These are phyloP conservation scores for Zootoca vivipara DNA, from an alignment of 2,113 vertebrate genomes.

Conservation along the genomic window DNA sequence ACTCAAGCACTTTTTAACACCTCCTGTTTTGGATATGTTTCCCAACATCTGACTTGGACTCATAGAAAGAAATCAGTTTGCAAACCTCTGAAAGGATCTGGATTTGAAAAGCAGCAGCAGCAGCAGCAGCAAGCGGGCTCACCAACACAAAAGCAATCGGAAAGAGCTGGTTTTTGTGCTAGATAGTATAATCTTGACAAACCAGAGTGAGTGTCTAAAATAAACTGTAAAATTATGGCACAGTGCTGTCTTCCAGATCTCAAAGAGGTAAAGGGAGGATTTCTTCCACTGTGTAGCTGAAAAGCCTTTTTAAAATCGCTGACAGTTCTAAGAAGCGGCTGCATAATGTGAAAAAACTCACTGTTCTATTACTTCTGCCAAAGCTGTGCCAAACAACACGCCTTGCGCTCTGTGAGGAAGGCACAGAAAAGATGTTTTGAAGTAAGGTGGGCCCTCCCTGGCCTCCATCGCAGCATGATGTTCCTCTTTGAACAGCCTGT, in stretches of 20 bases:
- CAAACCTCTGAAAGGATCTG: neutral
- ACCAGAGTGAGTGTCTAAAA: neutral
- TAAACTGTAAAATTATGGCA: conserved; percentile 1
- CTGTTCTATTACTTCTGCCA: neutral
- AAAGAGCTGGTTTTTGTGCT: neutral
- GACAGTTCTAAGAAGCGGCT: conserved; percentile 10
- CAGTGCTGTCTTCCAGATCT: neutral
- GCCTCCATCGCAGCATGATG: neutral
- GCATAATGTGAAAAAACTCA: neutral
- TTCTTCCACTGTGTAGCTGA: neutral
- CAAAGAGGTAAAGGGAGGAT: neutral
- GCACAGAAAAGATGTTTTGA: neutral
- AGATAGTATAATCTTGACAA: neutral
- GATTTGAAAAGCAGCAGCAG: neutral
- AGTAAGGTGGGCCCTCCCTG: neutral
- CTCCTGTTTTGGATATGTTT: neutral
- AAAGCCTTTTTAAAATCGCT: conserved; percentile 4
- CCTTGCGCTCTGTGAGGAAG: neutral
- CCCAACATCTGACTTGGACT: neutral
- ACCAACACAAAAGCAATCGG: neutral
- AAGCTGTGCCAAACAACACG: neutral
- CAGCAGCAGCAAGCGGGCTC: neutral
- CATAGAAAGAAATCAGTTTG: neutral
- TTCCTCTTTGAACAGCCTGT: neutral
- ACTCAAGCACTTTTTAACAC: neutral